Evolutionary conservation across 1,140 invertebrate species (phyloP).

Genomic region (Venturia canescens): DNA sequence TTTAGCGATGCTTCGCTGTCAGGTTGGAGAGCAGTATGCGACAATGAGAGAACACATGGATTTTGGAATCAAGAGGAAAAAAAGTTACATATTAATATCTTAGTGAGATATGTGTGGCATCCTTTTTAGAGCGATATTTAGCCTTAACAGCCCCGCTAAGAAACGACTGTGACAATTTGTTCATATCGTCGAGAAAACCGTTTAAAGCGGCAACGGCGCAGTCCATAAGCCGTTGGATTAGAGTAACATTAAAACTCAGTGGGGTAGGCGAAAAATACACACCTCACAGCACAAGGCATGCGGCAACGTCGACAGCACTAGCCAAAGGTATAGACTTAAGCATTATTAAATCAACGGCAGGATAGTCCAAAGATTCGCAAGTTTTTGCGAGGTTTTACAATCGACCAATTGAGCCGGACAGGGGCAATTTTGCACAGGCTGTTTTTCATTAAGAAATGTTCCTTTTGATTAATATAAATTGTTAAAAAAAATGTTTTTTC

Average conservation of each 20-base stretch:
- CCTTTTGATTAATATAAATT: too few relatives aligned
- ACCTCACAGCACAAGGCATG: slow-evolving; percentile 58
- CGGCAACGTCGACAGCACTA: slow-evolving; percentile 57
- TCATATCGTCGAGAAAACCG: slow-evolving; percentile 56
- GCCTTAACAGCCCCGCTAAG: slow-evolving; percentile 50
- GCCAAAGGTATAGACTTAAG: slow-evolving; percentile 55
- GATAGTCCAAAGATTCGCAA: slow-evolving; percentile 58
- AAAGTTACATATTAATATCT: slow-evolving; percentile 41
- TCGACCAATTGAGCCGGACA: slow-evolving; percentile 50
- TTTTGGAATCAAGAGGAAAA: slow-evolving; percentile 45
- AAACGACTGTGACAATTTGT: slow-evolving; percentile 28
- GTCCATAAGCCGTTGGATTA: slow-evolving; percentile 58
- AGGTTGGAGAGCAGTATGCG: slow-evolving; percentile 57
- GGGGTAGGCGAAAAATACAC: slow-evolving; percentile 43
- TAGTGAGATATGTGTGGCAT: slow-evolving; percentile 46
- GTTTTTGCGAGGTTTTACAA: slow-evolving; percentile 62
- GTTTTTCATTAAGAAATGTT: too few relatives aligned
- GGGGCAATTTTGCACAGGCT: slow-evolving; percentile 8
- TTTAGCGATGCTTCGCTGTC: too few relatives aligned
- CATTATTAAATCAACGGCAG: slow-evolving; percentile 55
- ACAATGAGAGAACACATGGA: neutral
- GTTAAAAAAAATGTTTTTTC: too few relatives aligned
- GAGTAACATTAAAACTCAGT: slow-evolving; percentile 20
- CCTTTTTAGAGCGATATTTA: slow-evolving; percentile 32
- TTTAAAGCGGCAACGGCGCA: slow-evolving; percentile 52